Percentiles rank a stretch among this genome's conserved stretches.
Conservation (phyloP, 2,113 vertebrate genomes). For the Ia io region DNA sequence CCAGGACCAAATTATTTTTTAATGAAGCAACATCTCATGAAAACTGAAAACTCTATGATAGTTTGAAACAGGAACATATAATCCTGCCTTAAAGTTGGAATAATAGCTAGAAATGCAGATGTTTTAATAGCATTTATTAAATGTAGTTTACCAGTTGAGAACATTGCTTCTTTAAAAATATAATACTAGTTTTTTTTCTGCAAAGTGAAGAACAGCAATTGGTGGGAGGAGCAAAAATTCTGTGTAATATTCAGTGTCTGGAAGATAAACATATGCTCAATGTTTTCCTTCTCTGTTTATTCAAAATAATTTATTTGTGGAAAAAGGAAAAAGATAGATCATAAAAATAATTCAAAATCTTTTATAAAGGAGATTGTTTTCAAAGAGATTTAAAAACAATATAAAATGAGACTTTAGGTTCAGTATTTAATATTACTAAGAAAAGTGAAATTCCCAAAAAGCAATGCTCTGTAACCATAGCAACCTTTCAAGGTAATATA, state of each 20-base stretch:
- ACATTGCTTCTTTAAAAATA: background rate
- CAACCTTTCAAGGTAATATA: conserved; percentile 82
- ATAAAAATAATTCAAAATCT: conserved; percentile 52
- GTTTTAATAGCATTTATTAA: background rate
- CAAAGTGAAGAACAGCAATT: background rate
- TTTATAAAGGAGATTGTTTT: conserved; percentile 14
- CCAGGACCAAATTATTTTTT: background rate
- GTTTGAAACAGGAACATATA: background rate
- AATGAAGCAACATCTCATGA: background rate
- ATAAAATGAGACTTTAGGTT: conserved; percentile 73
- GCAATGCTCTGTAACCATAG: conserved; percentile 81
- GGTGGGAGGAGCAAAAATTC: background rate
- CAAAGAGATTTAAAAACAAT: conserved; percentile 76
- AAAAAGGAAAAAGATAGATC: conserved; percentile 31
- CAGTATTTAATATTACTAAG: conserved; percentile 73
- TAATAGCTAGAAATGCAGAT: background rate
- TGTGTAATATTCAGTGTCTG: conserved; percentile 11
- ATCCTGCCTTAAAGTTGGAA: background rate
- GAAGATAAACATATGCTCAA: background rate
- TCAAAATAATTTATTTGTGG: conserved; percentile 61
- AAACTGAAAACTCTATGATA: background rate
- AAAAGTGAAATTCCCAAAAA: conserved; percentile 83
- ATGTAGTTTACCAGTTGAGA: background rate
- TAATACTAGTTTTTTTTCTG: background rate
- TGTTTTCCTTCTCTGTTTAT: conserved; percentile 48